These are phyloP conservation scores for Otis tarda DNA, from an alignment of 2,113 vertebrate species.

Conservation along the genomic window DNA sequence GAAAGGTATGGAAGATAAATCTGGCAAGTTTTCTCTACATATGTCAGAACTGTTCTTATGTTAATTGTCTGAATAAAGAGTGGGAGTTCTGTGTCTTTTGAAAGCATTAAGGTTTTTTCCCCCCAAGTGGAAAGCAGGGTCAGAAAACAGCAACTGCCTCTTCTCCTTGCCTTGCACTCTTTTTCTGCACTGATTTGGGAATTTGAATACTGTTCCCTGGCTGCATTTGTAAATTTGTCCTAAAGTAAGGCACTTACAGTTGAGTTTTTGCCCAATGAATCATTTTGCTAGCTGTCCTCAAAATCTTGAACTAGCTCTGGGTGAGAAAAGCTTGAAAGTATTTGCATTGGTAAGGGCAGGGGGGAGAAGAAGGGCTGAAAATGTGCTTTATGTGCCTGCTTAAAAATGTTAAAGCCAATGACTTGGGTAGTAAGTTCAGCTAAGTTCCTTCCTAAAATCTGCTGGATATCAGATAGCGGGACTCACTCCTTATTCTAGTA, in stretches of 20 bases:
- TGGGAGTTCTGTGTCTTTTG: conserved; percentile 7
- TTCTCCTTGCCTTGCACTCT: not conserved
- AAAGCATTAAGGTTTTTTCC: not conserved
- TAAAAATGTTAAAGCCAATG: not conserved
- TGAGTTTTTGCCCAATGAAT: not conserved
- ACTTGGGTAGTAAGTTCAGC: not conserved
- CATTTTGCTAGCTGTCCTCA: not conserved
- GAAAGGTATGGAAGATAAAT: conserved; percentile 17
- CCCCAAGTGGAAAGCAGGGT: not conserved
- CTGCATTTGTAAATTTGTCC: not conserved
- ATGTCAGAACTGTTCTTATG: not conserved
- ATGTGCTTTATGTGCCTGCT: not conserved
- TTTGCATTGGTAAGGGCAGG: not conserved
- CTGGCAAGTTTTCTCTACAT: not conserved
- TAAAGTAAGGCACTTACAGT: not conserved
- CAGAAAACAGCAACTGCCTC: not conserved
- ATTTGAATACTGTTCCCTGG: not conserved
- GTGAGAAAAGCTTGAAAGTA: not conserved
- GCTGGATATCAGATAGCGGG: not conserved
- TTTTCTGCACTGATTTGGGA: not conserved
- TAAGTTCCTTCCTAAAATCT: conserved; percentile 29
- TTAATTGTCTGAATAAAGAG: not conserved
- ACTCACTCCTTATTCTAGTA: not conserved
- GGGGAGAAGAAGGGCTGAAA: not conserved
- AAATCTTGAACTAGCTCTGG: not conserved